Evolutionary conservation across 2,797 vertebrate genomes (phyloP), one percentile per base, ranked within the genome.

Genomic region (Labroides dimidiatus): DNA sequence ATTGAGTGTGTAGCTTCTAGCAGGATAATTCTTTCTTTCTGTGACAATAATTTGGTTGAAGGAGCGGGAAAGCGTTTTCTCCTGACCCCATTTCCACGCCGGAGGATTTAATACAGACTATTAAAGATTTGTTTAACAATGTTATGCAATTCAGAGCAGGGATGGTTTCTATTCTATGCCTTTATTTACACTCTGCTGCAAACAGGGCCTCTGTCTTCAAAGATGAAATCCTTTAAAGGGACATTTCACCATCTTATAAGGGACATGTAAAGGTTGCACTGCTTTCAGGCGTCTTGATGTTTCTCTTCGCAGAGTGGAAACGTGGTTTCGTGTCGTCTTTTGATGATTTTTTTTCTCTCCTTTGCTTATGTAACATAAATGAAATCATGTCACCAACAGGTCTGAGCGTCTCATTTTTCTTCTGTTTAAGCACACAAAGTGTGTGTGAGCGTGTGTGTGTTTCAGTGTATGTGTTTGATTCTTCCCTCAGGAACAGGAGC

Each of bases 331-430:
- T 85, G 62, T 79, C 3, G 55, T 80, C 51, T 66, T 37, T 27
- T 30, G 0, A n/a, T 85, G 74, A 78, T 49, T 55, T 72, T 33
- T 3, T 27, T 27, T 27, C 6, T 27, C 84, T 60, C 12, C 20
- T 59, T 81, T 70, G 33, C 53, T 74, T 65, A 49, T 68, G 72
- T 75, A 83, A 67, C 56, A 64, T 81, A 70, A 89, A 85, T 74
- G 14, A 87, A 82, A 80, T 63, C 56, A 54, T 73, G 58, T 83
- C 72, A 64, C 55, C 66, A 85, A 80, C 59, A 53, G 15, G 72
- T 72, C 42, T 43, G 5, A 24, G n/a, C 0, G 67, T 37, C 55
- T 69, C 36, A 10, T 1, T 77, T 14, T 63, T 63, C 49, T 61
- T 64, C 23, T 47, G 1, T 66, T 45, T 36, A 45, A 33, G 68